These are phyloP conservation scores for Podilymbus podiceps DNA, from an alignment of 2,113 vertebrate genomes.

Conservation along the genomic window DNA sequence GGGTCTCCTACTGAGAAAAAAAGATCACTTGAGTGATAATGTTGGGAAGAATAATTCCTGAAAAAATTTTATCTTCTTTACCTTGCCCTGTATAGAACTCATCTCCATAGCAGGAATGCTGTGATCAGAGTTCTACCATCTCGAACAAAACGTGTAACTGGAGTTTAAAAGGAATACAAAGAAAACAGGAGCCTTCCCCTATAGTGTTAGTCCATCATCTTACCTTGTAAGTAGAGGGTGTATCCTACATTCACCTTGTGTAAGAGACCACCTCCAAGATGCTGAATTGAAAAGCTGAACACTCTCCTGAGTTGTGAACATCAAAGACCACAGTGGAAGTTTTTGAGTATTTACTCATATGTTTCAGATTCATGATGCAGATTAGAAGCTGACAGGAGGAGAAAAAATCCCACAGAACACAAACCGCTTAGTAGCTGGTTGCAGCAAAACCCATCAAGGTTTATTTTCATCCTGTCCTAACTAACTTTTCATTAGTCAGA, in stretches of 20 bases:
- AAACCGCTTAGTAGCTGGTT: conserved; percentile 1
- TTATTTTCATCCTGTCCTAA: conserved; percentile 23
- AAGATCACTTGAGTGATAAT: neutral
- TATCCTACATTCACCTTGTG: neutral
- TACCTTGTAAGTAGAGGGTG: neutral
- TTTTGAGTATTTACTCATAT: conserved; percentile 18
- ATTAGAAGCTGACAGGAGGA: neutral
- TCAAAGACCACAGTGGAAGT: conserved; percentile 29
- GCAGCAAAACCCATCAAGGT: neutral
- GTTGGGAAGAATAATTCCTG: neutral
- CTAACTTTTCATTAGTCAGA: conserved; percentile 16
- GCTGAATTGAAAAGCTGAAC: neutral
- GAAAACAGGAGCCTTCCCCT: neutral
- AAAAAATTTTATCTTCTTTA: neutral
- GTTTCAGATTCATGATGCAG: conserved; percentile 54
- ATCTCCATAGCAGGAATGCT: neutral
- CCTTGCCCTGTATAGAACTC: neutral
- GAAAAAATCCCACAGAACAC: neutral
- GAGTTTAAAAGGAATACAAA: neutral
- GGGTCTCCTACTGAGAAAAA: neutral
- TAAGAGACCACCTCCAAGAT: neutral
- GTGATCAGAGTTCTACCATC: neutral
- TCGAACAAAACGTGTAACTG: conserved; percentile 37
- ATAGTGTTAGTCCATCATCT: neutral
- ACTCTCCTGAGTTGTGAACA: neutral